These are phyloP conservation scores for Eristalinus aeneus DNA, from an alignment of 2,888 invertebrate species.

Conservation along the genomic window DNA sequence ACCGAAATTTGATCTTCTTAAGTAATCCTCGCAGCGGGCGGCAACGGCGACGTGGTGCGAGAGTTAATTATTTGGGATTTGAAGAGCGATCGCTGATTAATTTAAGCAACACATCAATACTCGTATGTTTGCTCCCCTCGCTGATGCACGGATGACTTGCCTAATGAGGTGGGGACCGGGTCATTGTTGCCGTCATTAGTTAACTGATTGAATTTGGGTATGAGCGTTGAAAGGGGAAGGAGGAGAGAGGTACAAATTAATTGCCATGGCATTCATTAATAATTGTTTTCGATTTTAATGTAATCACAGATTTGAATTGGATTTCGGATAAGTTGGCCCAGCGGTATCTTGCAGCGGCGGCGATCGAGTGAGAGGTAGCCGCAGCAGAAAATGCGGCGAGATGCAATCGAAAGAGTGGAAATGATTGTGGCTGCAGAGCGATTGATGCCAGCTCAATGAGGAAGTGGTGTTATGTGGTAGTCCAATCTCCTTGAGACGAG, in stretches of 20 bases:
- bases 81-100: slow-evolving; percentile 51
- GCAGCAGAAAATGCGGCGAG: slow-evolving; percentile 5
- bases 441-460: neutral
- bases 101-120: slow-evolving; percentile 51
- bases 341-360: slow-evolving; percentile 29
- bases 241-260: slow-evolving; percentile 43
- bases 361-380: slow-evolving; percentile 50
- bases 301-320: slow-evolving; percentile 39
- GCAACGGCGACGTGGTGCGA: slow-evolving; percentile 3
- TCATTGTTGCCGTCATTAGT: slow-evolving; percentile 37
- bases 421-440: neutral
- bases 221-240: neutral
- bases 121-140: neutral
- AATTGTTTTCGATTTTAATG: slow-evolving; percentile 35
- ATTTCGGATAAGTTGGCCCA: slow-evolving; percentile 5
- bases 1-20: slow-evolving; percentile 6
- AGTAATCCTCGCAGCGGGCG: neutral
- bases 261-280: slow-evolving; percentile 55
- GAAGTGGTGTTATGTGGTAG: neutral
- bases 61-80: slow-evolving; percentile 51
- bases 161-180: slow-evolving; percentile 44
- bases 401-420: neutral
- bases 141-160: neutral
- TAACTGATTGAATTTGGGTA: slow-evolving; percentile 46
- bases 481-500: neutral